phyloP scores from a whole-genome alignment of 2,113 vertebrate genomes.

The Hemiscyllium ocellatum region DNA sequence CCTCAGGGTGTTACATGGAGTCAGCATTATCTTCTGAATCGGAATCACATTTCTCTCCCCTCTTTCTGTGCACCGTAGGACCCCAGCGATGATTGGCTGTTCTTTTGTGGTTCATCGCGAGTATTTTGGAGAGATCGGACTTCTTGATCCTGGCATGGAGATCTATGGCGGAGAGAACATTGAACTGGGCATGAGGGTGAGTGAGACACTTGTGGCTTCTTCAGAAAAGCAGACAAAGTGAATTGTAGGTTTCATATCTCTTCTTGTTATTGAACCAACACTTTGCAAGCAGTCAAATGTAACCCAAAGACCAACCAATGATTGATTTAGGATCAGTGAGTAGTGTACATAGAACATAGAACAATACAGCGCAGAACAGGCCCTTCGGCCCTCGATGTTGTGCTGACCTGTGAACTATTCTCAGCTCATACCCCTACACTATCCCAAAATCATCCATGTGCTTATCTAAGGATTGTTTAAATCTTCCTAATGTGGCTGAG shows the following conservation, averaged over 20 bases:
- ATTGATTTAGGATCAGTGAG: constrained; percentile 55
- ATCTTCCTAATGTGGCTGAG: no score
- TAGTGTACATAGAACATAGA: constrained; percentile 29
- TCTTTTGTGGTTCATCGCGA: constrained; percentile 91
- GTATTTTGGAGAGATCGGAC: constrained; percentile 90
- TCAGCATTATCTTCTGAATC: fast-evolving
- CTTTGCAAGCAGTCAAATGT: background rate
- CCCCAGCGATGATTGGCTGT: constrained; percentile 96
- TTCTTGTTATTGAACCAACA: constrained; percentile 40
- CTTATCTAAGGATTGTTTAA: no score
- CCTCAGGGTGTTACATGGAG: background rate
- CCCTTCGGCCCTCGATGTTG: no score
- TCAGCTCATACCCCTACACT: no score
- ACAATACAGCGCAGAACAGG: no score
- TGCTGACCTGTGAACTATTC: no score
- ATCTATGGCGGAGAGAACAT: constrained; percentile 97
- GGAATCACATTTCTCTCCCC: background rate
- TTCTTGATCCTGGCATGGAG: constrained; percentile 95
- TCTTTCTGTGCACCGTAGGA: constrained; percentile 57
- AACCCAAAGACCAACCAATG: constrained; percentile 41
- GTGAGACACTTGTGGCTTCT: constrained; percentile 41
- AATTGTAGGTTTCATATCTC: constrained; percentile 50
- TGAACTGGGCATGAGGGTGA: constrained; percentile 93
- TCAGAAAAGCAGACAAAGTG: background rate
- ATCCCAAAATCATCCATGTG: no score